These are phyloP conservation scores for Saguinus imperator DNA, from an alignment of 2,113 vertebrate species.

Conservation along the genomic window DNA sequence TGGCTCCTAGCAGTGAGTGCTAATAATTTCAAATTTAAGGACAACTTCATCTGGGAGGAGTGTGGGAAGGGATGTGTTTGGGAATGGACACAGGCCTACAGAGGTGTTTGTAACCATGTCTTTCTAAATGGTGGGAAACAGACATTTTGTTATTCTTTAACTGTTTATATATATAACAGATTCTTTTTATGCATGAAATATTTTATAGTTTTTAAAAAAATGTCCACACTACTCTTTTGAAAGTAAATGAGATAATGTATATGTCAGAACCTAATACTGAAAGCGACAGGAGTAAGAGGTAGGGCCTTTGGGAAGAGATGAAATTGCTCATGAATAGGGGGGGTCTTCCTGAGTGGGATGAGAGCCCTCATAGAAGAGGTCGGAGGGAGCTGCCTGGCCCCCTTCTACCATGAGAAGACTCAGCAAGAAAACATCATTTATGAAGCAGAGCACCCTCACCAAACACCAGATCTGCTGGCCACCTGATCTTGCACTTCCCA, in stretches of 20 bases:
- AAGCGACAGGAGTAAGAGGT: neutral
- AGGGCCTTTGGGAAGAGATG: neutral
- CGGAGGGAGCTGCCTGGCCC: neutral
- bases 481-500: neutral
- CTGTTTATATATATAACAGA: neutral
- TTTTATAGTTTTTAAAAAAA: neutral
- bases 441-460: neutral
- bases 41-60: neutral
- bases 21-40: neutral
- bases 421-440: neutral
- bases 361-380: neutral
- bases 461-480: neutral
- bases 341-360: neutral
- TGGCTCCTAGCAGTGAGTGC: neutral
- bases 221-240: neutral
- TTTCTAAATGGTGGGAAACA: neutral
- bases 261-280: neutral
- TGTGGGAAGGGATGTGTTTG: neutral
- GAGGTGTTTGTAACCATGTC: neutral
- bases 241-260: neutral
- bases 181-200: neutral
- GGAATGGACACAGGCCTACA: neutral
- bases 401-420: neutral
- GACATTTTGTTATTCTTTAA: neutral
- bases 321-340: neutral